phyloP scores from a whole-genome alignment of 2,888 invertebrate genomes.

The Drosophila antonietae region DNA sequence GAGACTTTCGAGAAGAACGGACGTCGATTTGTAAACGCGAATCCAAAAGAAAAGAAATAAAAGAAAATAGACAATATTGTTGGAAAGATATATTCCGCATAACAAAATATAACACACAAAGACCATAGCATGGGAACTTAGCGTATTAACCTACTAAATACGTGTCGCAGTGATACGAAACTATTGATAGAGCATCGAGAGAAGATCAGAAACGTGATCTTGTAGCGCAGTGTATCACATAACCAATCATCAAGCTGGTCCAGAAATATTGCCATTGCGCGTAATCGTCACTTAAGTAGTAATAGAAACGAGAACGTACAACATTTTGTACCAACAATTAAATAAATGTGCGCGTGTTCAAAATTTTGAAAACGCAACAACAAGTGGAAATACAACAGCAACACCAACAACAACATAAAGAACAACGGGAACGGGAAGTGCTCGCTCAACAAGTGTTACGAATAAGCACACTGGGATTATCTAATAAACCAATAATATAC shows the following conservation, averaged over 20 bases:
- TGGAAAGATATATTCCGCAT: conserved; percentile 31
- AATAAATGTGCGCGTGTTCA: conserved; percentile 61
- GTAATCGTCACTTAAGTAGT: conserved; percentile 34
- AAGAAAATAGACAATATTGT: conserved; percentile 33
- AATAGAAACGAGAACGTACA: conserved; percentile 37
- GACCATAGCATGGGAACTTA: conserved; percentile 39
- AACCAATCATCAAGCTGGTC: conserved; percentile 28
- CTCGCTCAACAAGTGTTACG: conserved; percentile 71
- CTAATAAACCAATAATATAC: conserved; percentile 70
- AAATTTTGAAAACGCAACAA: conserved; percentile 45
- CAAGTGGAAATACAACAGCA: conserved; percentile 59
- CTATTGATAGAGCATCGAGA: neutral
- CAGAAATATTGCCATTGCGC: conserved; percentile 23
- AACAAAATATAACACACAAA: conserved; percentile 21
- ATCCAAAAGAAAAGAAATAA: conserved; percentile 1
- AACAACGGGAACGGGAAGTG: conserved; percentile 64
- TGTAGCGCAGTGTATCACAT: conserved; percentile 33
- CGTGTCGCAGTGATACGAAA: conserved; percentile 29
- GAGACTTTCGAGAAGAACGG: conserved; percentile 50
- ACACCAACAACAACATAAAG: conserved; percentile 24
- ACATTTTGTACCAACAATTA: conserved; percentile 44
- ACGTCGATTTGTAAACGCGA: conserved; percentile 26
- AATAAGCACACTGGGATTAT: conserved; percentile 63
- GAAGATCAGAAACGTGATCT: conserved; percentile 14
- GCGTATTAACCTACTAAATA: conserved; percentile 34